Percentiles rank a stretch among this genome's conserved stretches.
Evolutionary conservation across 2,888 invertebrate genomes (phyloP).

Genomic region (Esperia sulphurella): DNA sequence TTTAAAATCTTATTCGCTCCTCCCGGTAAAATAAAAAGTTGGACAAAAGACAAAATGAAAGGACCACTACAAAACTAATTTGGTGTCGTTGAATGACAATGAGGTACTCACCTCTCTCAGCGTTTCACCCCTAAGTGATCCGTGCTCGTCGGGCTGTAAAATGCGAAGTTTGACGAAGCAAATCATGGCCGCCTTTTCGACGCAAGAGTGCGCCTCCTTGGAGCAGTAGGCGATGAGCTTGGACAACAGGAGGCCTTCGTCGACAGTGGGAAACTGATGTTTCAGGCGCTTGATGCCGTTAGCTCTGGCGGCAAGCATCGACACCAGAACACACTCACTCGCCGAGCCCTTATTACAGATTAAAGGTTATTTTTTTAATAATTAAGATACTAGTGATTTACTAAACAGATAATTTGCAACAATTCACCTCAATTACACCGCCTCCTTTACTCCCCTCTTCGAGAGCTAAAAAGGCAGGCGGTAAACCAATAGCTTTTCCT

Average conservation of each 20-base stretch:
- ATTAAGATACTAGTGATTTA: too few species aligned
- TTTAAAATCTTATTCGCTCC: constrained; percentile 20
- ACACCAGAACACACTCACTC: constrained; percentile 95
- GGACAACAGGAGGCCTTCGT: constrained; percentile 93
- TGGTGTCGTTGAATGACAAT: constrained; percentile 3
- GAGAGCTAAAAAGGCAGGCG: constrained; percentile 91
- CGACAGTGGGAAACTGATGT: constrained; percentile 90
- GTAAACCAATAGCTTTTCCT: constrained; percentile 95
- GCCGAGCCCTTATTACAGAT: constrained; percentile 89
- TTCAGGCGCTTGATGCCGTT: constrained; percentile 92
- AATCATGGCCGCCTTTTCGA: constrained; percentile 97
- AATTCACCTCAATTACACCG: constrained; percentile 93
- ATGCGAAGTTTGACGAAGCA: constrained; percentile 94
- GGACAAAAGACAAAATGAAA: not conserved
- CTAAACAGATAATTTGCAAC: not conserved
- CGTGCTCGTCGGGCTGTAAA: constrained; percentile 91
- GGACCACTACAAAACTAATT: constrained; percentile 2
- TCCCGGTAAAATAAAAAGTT: not conserved
- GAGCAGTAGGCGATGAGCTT: constrained; percentile 96
- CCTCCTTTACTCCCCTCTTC: constrained; percentile 93
- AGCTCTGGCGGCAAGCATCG: constrained; percentile 94
- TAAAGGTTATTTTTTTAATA: not conserved
- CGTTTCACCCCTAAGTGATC: constrained; percentile 88
- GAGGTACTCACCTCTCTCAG: constrained; percentile 82
- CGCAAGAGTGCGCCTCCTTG: constrained; percentile 94